Conservation (phyloP, 2,888 invertebrate species). For the Encarsia formosa region DNA sequence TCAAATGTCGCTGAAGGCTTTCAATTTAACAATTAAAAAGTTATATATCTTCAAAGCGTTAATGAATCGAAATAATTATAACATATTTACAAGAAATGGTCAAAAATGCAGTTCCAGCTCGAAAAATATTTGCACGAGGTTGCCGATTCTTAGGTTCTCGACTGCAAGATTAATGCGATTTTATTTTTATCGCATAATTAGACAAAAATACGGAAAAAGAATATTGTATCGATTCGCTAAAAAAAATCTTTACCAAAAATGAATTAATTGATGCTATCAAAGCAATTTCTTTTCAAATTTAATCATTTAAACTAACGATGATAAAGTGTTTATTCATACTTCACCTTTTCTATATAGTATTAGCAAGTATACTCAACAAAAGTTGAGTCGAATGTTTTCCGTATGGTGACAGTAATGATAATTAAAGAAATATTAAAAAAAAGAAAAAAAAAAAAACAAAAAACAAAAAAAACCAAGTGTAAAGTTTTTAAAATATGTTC, state of each 20-base stretch:
- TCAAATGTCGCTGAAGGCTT: conserved; percentile 16
- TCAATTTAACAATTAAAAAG: conserved; percentile 14
- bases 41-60: conserved; percentile 14
- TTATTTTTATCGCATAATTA: conserved; percentile 8
- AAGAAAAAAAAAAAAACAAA: too few relatives aligned
- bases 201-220: conserved; percentile 7
- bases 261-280: conserved; percentile 17
- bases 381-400: conserved; percentile 19
- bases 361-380: conserved; percentile 12
- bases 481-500: conserved; percentile 22
- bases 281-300: conserved; percentile 21
- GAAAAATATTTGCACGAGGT: not conserved
- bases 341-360: conserved; percentile 22
- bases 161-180: conserved; percentile 8
- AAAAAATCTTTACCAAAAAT: conserved; percentile 11
- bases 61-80: conserved; percentile 17
- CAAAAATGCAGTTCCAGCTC: not conserved
- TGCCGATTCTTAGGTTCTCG: not conserved
- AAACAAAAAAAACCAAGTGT: conserved; percentile 18
- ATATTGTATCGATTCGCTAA: conserved; percentile 16
- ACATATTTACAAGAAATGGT: not conserved
- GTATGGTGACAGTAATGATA: conserved; percentile 16
- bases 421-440: conserved; percentile 1
- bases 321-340: conserved; percentile 7
- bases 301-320: conserved; percentile 13